Conservation (phyloP, 1,140 invertebrate genomes). For the Bombus polaris region DNA sequence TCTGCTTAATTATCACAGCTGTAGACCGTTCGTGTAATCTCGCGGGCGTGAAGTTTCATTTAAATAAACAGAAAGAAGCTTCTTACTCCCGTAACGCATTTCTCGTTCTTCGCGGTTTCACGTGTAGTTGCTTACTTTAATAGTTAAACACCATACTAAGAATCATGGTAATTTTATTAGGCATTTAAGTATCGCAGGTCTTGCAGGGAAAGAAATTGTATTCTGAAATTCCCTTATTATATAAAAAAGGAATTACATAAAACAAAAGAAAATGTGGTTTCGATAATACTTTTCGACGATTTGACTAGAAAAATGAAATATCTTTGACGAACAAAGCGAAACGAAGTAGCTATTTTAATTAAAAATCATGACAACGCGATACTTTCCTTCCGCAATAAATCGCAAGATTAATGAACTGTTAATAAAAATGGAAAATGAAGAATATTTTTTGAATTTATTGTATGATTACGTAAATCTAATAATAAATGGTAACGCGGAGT, state of each 20-base stretch:
- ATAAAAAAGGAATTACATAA: too few species aligned
- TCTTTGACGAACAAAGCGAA: background rate
- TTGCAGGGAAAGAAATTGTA: too few species aligned
- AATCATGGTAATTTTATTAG: background rate
- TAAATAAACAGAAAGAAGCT: constrained; percentile 23
- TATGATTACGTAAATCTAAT: too few species aligned
- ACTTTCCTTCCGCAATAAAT: background rate
- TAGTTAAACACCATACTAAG: background rate
- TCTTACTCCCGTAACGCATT: background rate
- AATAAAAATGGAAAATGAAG: background rate
- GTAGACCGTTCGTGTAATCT: constrained; percentile 29
- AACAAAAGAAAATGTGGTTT: background rate
- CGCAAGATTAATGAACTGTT: background rate
- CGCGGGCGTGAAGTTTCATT: constrained; percentile 13
- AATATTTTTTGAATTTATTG: background rate
- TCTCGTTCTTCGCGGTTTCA: background rate
- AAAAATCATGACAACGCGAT: background rate
- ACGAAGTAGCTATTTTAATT: background rate
- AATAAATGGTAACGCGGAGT: too few species aligned
- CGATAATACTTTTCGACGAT: background rate
- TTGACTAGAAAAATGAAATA: background rate
- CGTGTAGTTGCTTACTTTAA: background rate
- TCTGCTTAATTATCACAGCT: constrained; percentile 24
- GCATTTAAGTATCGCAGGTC: too few species aligned
- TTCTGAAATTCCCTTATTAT: too few species aligned